phyloP scores from a whole-genome alignment of 2,888 invertebrate genomes.

The Osmoderma eremita region DNA sequence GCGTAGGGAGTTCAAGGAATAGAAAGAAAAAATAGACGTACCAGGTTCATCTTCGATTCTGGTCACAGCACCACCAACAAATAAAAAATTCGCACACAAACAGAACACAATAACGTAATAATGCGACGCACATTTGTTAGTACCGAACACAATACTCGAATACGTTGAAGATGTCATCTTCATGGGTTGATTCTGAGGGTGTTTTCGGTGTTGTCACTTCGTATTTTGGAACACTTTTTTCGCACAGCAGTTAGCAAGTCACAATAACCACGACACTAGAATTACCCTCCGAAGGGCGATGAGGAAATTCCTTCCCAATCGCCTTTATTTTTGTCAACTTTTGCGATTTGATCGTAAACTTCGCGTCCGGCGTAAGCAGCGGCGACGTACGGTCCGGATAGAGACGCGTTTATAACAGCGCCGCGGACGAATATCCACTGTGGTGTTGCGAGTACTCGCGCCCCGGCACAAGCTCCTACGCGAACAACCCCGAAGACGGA shows the following conservation, averaged over 20 bases:
- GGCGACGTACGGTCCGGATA: slow-evolving; percentile 15
- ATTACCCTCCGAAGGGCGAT: no score
- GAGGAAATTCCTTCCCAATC: no score
- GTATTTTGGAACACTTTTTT: no score
- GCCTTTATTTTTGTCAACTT: background rate
- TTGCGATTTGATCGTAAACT: background rate
- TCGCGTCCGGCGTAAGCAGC: background rate
- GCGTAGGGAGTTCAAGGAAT: background rate
- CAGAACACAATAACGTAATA: slow-evolving; percentile 38
- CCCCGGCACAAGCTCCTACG: slow-evolving; percentile 41
- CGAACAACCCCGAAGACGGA: slow-evolving; percentile 39
- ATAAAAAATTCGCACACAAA: slow-evolving; percentile 36
- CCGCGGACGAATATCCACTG: slow-evolving; percentile 48
- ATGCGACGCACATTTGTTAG: slow-evolving; percentile 27
- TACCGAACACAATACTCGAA: slow-evolving; percentile 8
- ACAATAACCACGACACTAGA: background rate
- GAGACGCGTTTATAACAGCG: background rate
- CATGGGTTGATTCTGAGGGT: background rate
- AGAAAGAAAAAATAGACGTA: slow-evolving; percentile 36
- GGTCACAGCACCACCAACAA: slow-evolving; percentile 43
- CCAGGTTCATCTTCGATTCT: slow-evolving; percentile 48
- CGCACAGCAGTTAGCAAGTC: no score
- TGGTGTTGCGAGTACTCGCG: slow-evolving; percentile 43
- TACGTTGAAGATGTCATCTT: slow-evolving; percentile 11
- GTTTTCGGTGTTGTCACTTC: background rate